Evolutionary conservation across 1,140 invertebrate genomes (phyloP), one percentile per base, ranked within the genome.

Genomic region (Nautilus pompilius): DNA sequence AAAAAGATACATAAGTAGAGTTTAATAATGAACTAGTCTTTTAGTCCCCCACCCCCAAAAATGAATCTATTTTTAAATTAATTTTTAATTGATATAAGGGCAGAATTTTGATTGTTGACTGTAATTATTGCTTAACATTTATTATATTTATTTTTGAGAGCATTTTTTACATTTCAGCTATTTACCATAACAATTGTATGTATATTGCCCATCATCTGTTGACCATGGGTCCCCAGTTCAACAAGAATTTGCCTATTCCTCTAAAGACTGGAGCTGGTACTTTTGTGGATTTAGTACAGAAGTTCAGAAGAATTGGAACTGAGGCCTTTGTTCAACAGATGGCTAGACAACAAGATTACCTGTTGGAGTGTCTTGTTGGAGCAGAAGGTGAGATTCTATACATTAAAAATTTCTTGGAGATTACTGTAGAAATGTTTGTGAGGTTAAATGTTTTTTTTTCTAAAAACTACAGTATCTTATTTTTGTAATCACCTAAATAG

Each of bases 101-200:
- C n/a, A n/a, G n/a, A n/a, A n/a, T n/a, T n/a, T n/a, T n/a, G n/a
- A n/a, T n/a, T n/a, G n/a, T n/a, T n/a, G n/a, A n/a, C n/a, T n/a
- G n/a, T n/a, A n/a, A n/a, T n/a, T n/a, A n/a, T n/a, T n/a, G n/a
- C n/a, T 10, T 41, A 41, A 41, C 8, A n/a, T n/a, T 41, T 10
- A 41, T n/a, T 41, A 10, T 41, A 41, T 41, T 41, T 10, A 41
- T 41, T 41, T 41, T 57, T 58, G 51, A 4, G 17, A 32, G 26
- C 29, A 26, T 5, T 48, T 45, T 32, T 56, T 57, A 51, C n/a
- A 17, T 77, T 84, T 63, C 85, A 90, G 94, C 91, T n/a, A 71
- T 96, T 22, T 92, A 94, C 72, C 90, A 95, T 81, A 98, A 96
- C 82, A 96, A 96, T 80, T 95, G 93, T 73, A 89, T 93, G 87